Base-by-base conservation (phyloP, 2,797 vertebrate genomes). In the Somateria mollissima region DNA sequence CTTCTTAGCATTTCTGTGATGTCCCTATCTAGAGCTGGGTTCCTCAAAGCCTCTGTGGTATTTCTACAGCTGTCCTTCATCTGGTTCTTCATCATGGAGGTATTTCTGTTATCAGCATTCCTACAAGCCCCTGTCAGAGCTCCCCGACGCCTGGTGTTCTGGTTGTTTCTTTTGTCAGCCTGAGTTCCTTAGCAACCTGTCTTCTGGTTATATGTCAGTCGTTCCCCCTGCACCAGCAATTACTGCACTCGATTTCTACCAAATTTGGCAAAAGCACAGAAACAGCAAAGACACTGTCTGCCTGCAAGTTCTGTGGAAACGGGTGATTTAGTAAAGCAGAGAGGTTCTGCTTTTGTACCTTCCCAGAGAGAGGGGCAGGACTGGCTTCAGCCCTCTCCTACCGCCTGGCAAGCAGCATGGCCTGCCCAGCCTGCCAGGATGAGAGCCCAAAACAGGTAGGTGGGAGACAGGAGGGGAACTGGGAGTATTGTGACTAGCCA, bases 111-210 rank as follows among this genome's bases (percentile, higher is more conserved):
- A 30, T 69, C 5, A 0, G 49, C 83, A 79, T 84, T 90, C 77
- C 85, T 94, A 64, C 30, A 7, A 92, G 39, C 73, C 74, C 64
- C 66, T 60, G 74, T 72, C 80, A 89, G 80, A 88, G 36, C 57
- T 90, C 69, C 87, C 57, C 45, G 73, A 25, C 20, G 1, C 47
- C 77, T 84, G 39, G 10, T 84, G 51, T 60, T 94, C 83, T 7
- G 5, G 28, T 49, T 6, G 5, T 66, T 93, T 43, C 70, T 56
- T 72, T n/a, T 72, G 70, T 72, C 53, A 72, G 53, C 79, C 80
- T 62, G 17, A 95, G 73, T 84, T 89, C 86, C 88, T 87, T 92
- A 92, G 84, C 88, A 93, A 79, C 71, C 12, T 45, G 21, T 73
- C 60, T 87, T 83, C 77, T 79, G 64, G 51, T 74, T 90, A 21